Evolutionary conservation across 2,888 invertebrate genomes (phyloP).

Genomic region (Copidosoma aretas): DNA sequence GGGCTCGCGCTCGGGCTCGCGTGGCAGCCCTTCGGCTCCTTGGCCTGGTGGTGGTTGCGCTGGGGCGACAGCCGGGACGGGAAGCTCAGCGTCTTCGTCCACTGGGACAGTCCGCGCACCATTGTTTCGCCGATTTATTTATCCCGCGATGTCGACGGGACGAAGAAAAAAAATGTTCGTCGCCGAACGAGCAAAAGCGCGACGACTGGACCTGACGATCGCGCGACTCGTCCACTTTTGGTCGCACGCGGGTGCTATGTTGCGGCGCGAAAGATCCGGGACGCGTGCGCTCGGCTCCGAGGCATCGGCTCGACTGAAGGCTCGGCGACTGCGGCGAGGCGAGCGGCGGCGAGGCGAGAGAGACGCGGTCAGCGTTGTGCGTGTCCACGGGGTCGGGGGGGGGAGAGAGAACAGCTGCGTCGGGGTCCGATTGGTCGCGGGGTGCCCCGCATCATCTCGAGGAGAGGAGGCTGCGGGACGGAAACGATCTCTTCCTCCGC

Average conservation of each 20-base stretch:
- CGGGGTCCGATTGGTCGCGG: constrained; percentile 11
- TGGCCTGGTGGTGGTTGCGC: constrained; percentile 78
- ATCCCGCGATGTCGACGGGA: neutral
- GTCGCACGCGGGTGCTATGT: neutral
- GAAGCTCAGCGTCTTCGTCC: constrained; percentile 91
- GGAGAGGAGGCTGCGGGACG: constrained; percentile 17
- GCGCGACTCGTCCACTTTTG: constrained; percentile 19
- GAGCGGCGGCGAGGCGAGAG: constrained; percentile 3
- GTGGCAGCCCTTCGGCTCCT: constrained; percentile 67
- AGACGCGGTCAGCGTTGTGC: constrained; percentile 12
- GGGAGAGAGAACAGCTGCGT: constrained; percentile 35
- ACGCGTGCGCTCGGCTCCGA: constrained; percentile 34
- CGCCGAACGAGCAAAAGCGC: neutral
- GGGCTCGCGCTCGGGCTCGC: constrained; percentile 64
- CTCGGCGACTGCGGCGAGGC: neutral
- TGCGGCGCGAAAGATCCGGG: neutral
- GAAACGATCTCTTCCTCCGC: constrained; percentile 32
- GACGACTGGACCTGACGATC: constrained; percentile 26
- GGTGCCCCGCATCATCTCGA: too few relatives aligned
- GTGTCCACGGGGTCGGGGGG: constrained; percentile 12
- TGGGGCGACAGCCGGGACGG: constrained; percentile 85
- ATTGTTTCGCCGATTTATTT: constrained; percentile 66
- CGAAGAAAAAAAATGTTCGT: neutral
- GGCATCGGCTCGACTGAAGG: constrained; percentile 31
- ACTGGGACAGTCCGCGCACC: constrained; percentile 88